A percentile compares a stretch with the other conserved stretches of the same genome.
phyloP scores from a whole-genome alignment of 30 jellyfish, hydroid and myxozoan species.

The Turritopsis dohrnii region DNA sequence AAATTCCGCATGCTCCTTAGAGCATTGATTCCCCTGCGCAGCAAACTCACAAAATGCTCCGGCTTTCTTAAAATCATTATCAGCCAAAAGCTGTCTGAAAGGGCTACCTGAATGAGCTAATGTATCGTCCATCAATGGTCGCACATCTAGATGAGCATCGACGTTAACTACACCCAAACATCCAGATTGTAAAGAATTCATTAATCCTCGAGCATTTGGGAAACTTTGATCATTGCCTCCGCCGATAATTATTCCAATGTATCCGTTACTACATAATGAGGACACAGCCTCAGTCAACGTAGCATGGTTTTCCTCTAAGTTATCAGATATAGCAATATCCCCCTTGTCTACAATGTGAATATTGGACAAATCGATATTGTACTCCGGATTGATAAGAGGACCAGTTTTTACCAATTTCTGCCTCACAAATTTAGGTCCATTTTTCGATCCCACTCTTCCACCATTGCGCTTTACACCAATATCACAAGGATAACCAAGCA shows the following conservation, averaged over 20 bases:
- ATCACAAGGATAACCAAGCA: constrained; percentile 39
- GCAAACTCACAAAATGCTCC: constrained; percentile 33
- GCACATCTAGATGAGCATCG: constrained; percentile 38
- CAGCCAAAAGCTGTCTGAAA: constrained; percentile 26
- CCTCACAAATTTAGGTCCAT: constrained; percentile 20
- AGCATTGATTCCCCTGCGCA: constrained; percentile 34
- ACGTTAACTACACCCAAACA: constrained; percentile 29
- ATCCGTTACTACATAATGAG: constrained; percentile 5
- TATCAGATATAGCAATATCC: constrained; percentile 7
- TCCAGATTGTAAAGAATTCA: constrained; percentile 26
- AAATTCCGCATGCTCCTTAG: constrained; percentile 32
- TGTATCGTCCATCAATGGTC: constrained; percentile 25
- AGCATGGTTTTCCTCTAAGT: constrained; percentile 17
- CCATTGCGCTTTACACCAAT: constrained; percentile 29
- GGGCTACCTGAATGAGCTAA: constrained; percentile 38
- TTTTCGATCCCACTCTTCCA: constrained; percentile 33
- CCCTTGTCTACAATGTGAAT: constrained; percentile 14
- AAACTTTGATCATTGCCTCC: constrained; percentile 44
- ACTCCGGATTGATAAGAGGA: constrained; percentile 32
- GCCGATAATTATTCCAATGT: constrained; percentile 15
- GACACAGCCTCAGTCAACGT: constrained; percentile 16
- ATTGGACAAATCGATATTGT: constrained; percentile 15
- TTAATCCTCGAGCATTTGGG: constrained; percentile 31
- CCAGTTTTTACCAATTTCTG: constrained; percentile 10
- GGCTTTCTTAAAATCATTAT: constrained; percentile 12